phyloP scores from a whole-genome alignment of 2,888 invertebrate species.

The Lasioglossum pauxillum region DNA sequence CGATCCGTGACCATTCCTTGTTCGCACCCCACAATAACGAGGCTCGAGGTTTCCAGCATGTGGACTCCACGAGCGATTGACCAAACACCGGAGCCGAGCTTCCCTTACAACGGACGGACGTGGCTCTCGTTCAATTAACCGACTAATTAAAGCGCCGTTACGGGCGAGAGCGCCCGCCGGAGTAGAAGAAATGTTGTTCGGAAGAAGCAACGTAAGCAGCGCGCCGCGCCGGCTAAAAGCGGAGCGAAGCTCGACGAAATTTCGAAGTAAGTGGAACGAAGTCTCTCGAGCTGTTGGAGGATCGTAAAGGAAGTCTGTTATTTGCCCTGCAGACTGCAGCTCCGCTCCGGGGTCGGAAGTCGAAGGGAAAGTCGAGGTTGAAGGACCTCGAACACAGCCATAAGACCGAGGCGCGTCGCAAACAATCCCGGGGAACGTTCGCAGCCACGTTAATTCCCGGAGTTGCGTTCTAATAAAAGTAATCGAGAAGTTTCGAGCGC shows the following conservation, averaged over 20 bases:
- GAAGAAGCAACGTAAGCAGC: constrained; percentile 9
- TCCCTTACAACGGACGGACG: constrained; percentile 54
- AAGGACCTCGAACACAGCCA: background rate
- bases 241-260: background rate
- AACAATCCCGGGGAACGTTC: constrained; percentile 59
- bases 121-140: background rate
- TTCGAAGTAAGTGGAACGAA: constrained; percentile 5
- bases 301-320: constrained; percentile 30
- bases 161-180: background rate
- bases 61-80: background rate
- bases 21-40: background rate
- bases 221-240: background rate
- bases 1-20: background rate
- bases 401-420: constrained; percentile 41
- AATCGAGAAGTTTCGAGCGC: constrained; percentile 78
- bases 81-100: constrained; percentile 36
- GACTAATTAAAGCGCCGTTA: constrained; percentile 10
- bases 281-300: background rate
- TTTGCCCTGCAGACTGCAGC: background rate
- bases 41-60: background rate
- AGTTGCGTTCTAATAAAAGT: constrained; percentile 80
- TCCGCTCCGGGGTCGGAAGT: background rate
- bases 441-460: constrained; percentile 73
- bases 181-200: constrained; percentile 1
- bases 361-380: background rate